Percentiles rank a stretch among this genome's conserved stretches.
phyloP scores from a whole-genome alignment of 2,888 invertebrate genomes.

The Drosophila helvetica region DNA sequence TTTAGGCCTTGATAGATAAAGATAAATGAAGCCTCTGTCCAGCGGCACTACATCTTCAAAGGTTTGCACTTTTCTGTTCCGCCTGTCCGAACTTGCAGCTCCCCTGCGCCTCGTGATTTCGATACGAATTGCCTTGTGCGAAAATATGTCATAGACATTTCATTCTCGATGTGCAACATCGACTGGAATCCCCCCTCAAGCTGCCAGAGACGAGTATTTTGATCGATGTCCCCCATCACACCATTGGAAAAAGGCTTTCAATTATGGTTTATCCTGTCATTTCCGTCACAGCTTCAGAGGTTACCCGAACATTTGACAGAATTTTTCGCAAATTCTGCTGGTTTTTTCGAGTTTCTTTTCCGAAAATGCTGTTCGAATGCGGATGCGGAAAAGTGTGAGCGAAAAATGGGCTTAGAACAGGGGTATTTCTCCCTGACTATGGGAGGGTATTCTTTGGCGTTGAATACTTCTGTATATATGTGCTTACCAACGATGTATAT shows the following conservation, averaged over 20 bases:
- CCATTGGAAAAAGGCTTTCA: not conserved
- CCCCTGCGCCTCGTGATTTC: not conserved
- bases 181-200: not conserved
- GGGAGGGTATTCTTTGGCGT: too few species aligned
- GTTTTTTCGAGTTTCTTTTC: not conserved
- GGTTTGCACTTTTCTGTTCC: not conserved
- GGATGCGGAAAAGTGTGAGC: too few species aligned
- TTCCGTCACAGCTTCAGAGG: not conserved
- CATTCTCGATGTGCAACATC: constrained; percentile 12
- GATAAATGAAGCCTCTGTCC: too few species aligned
- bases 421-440: too few species aligned
- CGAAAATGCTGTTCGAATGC: too few species aligned
- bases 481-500: not conserved
- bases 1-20: too few species aligned
- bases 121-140: constrained; percentile 12
- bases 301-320: too few species aligned
- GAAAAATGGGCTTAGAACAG: too few species aligned
- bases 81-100: constrained; percentile 9
- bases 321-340: not conserved
- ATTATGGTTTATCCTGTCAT: not conserved
- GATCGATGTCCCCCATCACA: not conserved
- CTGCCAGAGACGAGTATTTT: constrained; percentile 1
- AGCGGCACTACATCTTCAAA: too few species aligned
- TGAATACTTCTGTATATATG: not conserved
- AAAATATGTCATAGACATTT: constrained; percentile 13